phyloP scores from a whole-genome alignment of 2,113 vertebrate genomes.

The Coryphaenoides rupestris region DNA sequence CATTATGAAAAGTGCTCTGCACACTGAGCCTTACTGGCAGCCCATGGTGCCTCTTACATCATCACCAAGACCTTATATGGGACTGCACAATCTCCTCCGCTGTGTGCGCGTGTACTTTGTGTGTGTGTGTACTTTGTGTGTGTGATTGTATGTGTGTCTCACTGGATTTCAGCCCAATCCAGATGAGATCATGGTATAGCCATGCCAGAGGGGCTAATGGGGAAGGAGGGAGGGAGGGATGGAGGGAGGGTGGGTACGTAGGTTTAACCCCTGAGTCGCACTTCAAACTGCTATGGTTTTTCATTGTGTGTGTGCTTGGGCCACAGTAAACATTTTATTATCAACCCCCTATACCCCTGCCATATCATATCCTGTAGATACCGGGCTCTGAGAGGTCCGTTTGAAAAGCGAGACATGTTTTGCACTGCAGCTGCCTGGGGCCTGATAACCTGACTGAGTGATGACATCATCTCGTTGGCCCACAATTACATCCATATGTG shows the following conservation, averaged over 20 bases:
- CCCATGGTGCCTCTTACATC: constrained; percentile 70
- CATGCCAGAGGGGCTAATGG: constrained; percentile 70
- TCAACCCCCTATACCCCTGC: constrained; percentile 7
- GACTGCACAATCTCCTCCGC: constrained; percentile 46
- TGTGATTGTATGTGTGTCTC: constrained; percentile 29
- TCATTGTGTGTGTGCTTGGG: constrained; percentile 34
- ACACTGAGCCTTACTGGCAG: constrained; percentile 60
- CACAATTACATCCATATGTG: constrained; percentile 68
- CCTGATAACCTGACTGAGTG: constrained; percentile 69
- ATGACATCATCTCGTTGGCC: constrained; percentile 61
- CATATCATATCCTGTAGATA: constrained; percentile 9
- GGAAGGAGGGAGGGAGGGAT: constrained; percentile 56
- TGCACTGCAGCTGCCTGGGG: constrained; percentile 52
- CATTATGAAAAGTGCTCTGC: constrained; percentile 71
- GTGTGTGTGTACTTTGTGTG: too few species aligned
- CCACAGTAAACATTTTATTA: constrained; percentile 27
- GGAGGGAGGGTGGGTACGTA: constrained; percentile 7
- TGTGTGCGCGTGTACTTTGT: constrained; percentile 27
- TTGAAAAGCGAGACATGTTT: constrained; percentile 45
- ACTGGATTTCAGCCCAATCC: constrained; percentile 65
- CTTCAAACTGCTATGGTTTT: constrained; percentile 28
- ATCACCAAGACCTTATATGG: constrained; percentile 72
- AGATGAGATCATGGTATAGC: constrained; percentile 68
- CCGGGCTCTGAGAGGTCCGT: constrained; percentile 23
- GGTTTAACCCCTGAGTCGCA: constrained; percentile 35